These are phyloP conservation scores for Phalangium opilio DNA, from an alignment of 2,888 invertebrate genomes.

Conservation along the genomic window DNA sequence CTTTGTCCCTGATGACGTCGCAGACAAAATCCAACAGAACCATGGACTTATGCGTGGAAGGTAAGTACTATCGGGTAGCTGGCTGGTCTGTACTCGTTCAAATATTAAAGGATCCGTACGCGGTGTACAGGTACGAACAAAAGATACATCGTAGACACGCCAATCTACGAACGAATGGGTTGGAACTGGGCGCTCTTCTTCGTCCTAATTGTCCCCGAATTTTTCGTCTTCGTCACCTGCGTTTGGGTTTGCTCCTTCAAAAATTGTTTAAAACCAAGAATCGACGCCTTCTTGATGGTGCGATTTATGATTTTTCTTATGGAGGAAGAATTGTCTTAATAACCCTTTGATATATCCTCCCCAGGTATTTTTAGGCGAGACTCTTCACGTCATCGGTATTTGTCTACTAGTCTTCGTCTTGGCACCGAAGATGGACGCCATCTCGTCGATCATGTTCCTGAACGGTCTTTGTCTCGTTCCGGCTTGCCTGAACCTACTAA, in stretches of 20 bases:
- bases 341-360: not conserved
- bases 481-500: constrained; percentile 59
- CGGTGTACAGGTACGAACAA: constrained; percentile 36
- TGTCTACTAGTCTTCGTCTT: constrained; percentile 72
- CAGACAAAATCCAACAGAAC: no score
- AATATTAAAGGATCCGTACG: no score
- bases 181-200: constrained; percentile 87
- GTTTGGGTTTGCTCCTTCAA: constrained; percentile 80
- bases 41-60: no score
- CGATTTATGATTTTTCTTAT: no score
- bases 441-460: constrained; percentile 89
- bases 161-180: constrained; percentile 69
- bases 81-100: no score
- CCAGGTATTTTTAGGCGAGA: constrained; percentile 61
- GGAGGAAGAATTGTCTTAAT: no score
- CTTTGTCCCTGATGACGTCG: no score
- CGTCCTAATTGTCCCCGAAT: constrained; percentile 73
- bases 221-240: constrained; percentile 68
- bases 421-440: constrained; percentile 78
- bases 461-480: constrained; percentile 89
- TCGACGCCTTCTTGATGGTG: constrained; percentile 39
- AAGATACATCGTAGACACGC: constrained; percentile 57
- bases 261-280: constrained; percentile 57
- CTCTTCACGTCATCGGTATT: constrained; percentile 71
- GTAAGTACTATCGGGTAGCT: no score